Base-by-base conservation (phyloP, 2,888 invertebrate genomes). In the Gastracanthus pulcherrimus region DNA sequence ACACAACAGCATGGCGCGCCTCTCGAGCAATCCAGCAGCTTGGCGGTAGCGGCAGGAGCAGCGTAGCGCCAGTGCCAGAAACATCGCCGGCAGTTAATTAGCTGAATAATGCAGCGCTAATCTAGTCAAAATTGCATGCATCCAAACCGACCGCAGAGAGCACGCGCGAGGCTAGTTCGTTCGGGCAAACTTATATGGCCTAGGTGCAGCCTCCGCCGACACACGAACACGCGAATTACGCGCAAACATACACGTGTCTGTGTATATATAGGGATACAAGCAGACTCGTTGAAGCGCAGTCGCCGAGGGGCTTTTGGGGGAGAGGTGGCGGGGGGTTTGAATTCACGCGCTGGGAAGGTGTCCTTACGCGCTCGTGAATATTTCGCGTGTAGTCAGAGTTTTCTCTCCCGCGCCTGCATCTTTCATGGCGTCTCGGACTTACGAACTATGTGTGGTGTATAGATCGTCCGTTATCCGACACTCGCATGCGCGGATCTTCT, bases 81-180 rank as follows among this genome's bases (percentile, higher is more conserved):
- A 84, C 86, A 84, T 87, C 84, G 82, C 86, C 84, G 85, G 84
- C 85, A 87, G 89, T 89, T 89, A 90, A 90, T 90, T 90, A 89
- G 87, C 89, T 90, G 88, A 90, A 90, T 90, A 90, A 90, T 90
- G 87, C 89, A 90, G 86, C 86, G 86, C 87, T 89, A 90, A 90
- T 89, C 89, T 88, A 87, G 88, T 90, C 87, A 89, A 90, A 90
- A 89, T 90, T 90, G 89, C 88, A 89, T 89, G 87, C 86, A 87
- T 87, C 85, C 85, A 88, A 87, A 45, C 77, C 71, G 48, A 45
- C n/a, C 62, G 75, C 67, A 19, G n/a, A n/a, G n/a, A n/a, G n/a
- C 88, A 82, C 86, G 85, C 85, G 85, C 84, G 76, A 83, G n/a
- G 86, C 85, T 87, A 87, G 86, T 88, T 88, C 87, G 85, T 88